Evolutionary conservation across 2,797 vertebrate genomes (phyloP), one percentile per base, ranked within the genome.

Genomic region (Hypotaenidia philippensis): DNA sequence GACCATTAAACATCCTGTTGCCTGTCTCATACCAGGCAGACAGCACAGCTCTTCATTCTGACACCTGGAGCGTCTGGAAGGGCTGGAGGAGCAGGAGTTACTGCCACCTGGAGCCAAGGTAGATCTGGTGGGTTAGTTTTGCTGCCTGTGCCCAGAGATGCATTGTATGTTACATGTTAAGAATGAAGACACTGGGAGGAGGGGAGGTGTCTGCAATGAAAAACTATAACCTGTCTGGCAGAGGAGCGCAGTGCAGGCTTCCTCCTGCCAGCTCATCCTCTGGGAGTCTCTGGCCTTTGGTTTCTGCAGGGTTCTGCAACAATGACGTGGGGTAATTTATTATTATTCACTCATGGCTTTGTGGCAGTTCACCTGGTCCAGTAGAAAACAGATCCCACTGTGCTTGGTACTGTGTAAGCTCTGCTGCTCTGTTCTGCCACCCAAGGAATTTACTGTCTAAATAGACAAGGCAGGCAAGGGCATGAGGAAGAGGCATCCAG

Each of bases 1-100:
- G 64, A 36, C 78, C 64, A 29, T 93, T 83, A 75, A 80, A 93
- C 36, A 93, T 89, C 89, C 75, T 38, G 60, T 80, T 83, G 87
- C 74, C 27, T 64, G 55, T 71, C 63, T 82, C 8, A 3, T 36
- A 8, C 27, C 1, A 5, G 72, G 61, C 80, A 29, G 80, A 22
- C 31, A 59, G 69, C 41, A 11, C 41, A 76, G 41, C 78, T 59
- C 59, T 65, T 79, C 55, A 12, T 1, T 4, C 55, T 20, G 74
- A 18, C 74, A 53, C 87, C 70, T 87, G 84, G 50, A 82, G 70
- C 65, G 40, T 27, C 80, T 86, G 70, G 27, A 16, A n/a, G 36
- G 32, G 19, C 9, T 41, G 56, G 32, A 71, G 72, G 25, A 49
- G 40, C 3, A 1, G 20, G 13, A 78, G 32, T 40, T 76, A 49